Evolutionary conservation across 2,888 invertebrate species (phyloP).

Genomic region (Nudaria mundana): DNA sequence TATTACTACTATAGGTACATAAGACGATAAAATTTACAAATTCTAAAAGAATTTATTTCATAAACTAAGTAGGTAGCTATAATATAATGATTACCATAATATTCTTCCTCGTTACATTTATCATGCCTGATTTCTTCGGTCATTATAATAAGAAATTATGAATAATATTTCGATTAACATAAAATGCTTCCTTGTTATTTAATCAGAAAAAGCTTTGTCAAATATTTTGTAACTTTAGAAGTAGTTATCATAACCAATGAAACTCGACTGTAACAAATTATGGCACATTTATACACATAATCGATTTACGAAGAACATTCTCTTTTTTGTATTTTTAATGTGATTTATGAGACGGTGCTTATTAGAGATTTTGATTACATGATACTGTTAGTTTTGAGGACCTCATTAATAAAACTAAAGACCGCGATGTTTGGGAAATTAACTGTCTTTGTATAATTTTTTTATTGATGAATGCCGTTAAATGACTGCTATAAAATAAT

Average conservation of each 20-base stretch:
- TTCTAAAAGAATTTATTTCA: too few relatives aligned
- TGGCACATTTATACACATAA: not conserved
- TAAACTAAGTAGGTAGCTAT: too few relatives aligned
- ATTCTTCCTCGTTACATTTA: too few relatives aligned
- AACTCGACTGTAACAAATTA: not conserved
- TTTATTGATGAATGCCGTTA: constrained; percentile 12
- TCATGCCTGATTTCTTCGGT: too few relatives aligned
- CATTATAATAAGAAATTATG: too few relatives aligned
- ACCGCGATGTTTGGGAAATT: constrained; percentile 3
- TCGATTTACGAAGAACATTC: not conserved
- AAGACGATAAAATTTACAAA: too few relatives aligned
- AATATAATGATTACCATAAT: too few relatives aligned
- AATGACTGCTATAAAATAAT: too few relatives aligned
- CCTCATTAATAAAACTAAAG: constrained; percentile 8
- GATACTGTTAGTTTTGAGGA: constrained; percentile 19
- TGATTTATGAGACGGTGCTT: not conserved
- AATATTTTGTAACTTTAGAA: not conserved
- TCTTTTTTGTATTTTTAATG: too few relatives aligned
- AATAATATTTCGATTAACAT: too few relatives aligned
- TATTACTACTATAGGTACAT: too few relatives aligned
- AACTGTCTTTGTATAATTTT: not conserved
- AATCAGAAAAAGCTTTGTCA: not conserved
- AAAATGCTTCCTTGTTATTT: too few relatives aligned
- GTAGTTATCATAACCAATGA: not conserved
- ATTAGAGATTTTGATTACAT: not conserved